phyloP scores from a whole-genome alignment of 2,888 invertebrate species.

The Biston betularia region DNA sequence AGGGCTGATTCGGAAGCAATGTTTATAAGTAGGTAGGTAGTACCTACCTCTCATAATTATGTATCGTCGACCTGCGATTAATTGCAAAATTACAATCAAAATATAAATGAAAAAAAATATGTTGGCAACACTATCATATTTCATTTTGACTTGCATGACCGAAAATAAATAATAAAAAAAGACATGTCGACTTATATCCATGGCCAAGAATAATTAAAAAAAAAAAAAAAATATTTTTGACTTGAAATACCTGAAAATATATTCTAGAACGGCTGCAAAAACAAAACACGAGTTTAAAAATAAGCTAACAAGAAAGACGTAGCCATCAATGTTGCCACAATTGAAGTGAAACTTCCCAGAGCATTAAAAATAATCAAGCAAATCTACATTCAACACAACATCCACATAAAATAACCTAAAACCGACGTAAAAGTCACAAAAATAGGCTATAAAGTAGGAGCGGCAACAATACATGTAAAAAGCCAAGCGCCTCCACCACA shows the following conservation, averaged over 20 bases:
- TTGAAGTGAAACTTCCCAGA: slow-evolving; percentile 20
- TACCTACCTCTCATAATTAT: too few species aligned
- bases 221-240: not conserved
- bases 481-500: slow-evolving; percentile 72
- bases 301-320: not conserved
- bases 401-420: slow-evolving; percentile 71
- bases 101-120: too few species aligned
- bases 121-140: too few species aligned
- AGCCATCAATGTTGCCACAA: slow-evolving; percentile 21
- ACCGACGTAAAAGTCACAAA: slow-evolving; percentile 74
- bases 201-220: too few species aligned
- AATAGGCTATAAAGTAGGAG: slow-evolving; percentile 77
- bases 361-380: slow-evolving; percentile 44
- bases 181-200: too few species aligned
- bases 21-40: too few species aligned
- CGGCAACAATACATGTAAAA: slow-evolving; percentile 80
- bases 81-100: too few species aligned
- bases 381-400: slow-evolving; percentile 48
- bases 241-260: not conserved
- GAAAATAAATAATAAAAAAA: too few species aligned
- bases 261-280: too few species aligned
- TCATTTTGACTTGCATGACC: too few species aligned
- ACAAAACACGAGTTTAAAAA: not conserved
- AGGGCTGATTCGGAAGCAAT: too few species aligned
- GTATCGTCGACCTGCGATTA: too few species aligned